Evolutionary conservation across 35 echinoderm and acorn worm species (phyloP).

Genomic region (Diadema setosum): DNA sequence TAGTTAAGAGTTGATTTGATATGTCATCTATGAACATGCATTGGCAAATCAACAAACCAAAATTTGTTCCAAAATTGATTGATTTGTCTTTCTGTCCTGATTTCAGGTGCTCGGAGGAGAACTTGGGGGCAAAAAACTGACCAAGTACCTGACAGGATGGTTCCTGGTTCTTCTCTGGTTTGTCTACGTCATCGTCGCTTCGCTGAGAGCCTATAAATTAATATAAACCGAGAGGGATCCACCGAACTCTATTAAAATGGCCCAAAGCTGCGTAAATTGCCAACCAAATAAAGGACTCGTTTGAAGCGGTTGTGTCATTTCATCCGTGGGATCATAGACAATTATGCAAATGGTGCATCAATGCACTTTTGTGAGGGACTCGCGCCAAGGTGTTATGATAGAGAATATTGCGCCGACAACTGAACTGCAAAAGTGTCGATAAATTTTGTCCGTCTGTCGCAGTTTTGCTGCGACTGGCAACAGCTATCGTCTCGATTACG

Average conservation of each 20-base stretch:
- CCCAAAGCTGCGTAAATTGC: neutral
- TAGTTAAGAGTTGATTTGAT: neutral
- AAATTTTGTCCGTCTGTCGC: too few relatives aligned
- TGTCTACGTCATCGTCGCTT: constrained; percentile 37
- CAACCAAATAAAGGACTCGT: neutral
- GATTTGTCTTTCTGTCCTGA: neutral
- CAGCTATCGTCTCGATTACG: too few relatives aligned
- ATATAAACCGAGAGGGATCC: neutral
- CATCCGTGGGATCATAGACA: neutral
- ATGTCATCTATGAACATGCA: too few relatives aligned
- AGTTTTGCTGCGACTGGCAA: too few relatives aligned
- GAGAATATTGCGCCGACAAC: too few relatives aligned
- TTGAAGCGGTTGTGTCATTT: neutral
- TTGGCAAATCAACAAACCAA: too few relatives aligned
- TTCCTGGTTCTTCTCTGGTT: constrained; percentile 64
- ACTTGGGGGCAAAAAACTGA: constrained; percentile 57
- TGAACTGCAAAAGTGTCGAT: too few relatives aligned
- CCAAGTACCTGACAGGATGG: constrained; percentile 29
- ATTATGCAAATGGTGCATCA: too few relatives aligned
- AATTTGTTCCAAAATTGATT: too few relatives aligned
- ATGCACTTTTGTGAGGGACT: too few relatives aligned
- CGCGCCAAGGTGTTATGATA: too few relatives aligned
- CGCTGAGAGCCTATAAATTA: constrained; percentile 44
- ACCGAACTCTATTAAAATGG: neutral
- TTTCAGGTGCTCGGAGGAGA: constrained; percentile 75